These are phyloP conservation scores for Ceratoteleas bidentatus DNA, from an alignment of 1,140 invertebrate genomes.

Conservation along the genomic window DNA sequence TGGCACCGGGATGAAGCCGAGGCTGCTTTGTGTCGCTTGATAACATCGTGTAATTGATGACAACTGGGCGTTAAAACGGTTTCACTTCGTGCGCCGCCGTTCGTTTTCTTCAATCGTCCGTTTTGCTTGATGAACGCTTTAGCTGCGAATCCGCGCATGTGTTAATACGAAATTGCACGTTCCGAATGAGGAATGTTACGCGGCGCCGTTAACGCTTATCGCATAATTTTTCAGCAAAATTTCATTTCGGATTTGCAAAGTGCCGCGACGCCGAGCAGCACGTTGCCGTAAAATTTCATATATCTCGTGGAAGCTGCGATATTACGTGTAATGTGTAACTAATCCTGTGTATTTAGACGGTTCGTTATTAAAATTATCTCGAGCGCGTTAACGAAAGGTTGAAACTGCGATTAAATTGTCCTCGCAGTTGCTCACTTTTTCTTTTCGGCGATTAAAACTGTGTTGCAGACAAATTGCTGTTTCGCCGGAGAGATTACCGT, in stretches of 20 bases:
- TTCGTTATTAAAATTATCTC: constrained; percentile 21
- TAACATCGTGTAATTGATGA: constrained; percentile 56
- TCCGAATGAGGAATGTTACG: not conserved
- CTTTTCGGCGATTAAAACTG: not conserved
- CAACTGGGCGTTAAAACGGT: constrained; percentile 38
- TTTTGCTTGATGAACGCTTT: constrained; percentile 25
- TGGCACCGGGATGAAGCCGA: constrained; percentile 28
- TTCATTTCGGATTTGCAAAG: constrained; percentile 1
- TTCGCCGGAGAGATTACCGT: too few relatives aligned
- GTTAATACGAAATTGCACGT: constrained; percentile 27
- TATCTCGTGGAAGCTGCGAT: constrained; percentile 9
- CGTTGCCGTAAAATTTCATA: constrained; percentile 12
- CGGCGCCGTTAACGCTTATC: constrained; percentile 2
- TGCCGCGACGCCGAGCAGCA: not conserved
- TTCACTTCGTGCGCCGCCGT: constrained; percentile 24
- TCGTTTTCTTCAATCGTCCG: constrained; percentile 25
- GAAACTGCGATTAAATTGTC: constrained; percentile 12
- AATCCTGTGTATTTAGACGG: constrained; percentile 20
- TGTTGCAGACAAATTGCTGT: not conserved
- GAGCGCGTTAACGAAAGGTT: constrained; percentile 16
- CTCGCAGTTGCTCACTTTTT: not conserved
- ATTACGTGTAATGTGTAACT: constrained; percentile 18
- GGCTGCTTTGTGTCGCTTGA: constrained; percentile 49
- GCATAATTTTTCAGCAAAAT: constrained; percentile 1
- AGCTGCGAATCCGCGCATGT: not conserved